Evolutionary conservation across 2,113 vertebrate genomes (phyloP).

Genomic region (Hydropotes inermis): DNA sequence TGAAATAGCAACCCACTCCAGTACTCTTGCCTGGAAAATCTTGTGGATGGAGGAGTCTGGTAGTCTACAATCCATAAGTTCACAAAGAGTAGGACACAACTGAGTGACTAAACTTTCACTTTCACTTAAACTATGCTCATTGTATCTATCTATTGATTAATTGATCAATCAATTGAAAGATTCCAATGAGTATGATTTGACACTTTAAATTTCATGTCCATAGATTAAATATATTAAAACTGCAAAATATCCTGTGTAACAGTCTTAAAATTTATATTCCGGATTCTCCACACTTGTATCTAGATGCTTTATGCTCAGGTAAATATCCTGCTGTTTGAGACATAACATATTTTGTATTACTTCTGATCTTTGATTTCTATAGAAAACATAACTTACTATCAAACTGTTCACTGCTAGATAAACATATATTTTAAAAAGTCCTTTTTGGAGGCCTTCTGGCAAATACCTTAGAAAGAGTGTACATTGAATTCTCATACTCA

Average conservation of each 20-base stretch:
- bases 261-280: neutral
- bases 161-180: neutral
- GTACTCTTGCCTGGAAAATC: neutral
- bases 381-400: neutral
- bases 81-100: accelerated
- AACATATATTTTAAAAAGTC: neutral
- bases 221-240: neutral
- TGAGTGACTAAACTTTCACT: neutral
- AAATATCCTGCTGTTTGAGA: neutral
- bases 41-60: accelerated
- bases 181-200: neutral
- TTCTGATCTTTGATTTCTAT: neutral
- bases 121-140: neutral
- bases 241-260: neutral
- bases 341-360: neutral
- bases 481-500: neutral
- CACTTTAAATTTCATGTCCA: neutral
- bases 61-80: neutral
- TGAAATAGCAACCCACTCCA: neutral
- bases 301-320: neutral
- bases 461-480: neutral
- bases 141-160: neutral
- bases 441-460: neutral
- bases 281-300: neutral
- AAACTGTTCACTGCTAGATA: neutral